Evolutionary conservation across 1,140 invertebrate genomes (phyloP).

Genomic region (Xylocopa sonorina): DNA sequence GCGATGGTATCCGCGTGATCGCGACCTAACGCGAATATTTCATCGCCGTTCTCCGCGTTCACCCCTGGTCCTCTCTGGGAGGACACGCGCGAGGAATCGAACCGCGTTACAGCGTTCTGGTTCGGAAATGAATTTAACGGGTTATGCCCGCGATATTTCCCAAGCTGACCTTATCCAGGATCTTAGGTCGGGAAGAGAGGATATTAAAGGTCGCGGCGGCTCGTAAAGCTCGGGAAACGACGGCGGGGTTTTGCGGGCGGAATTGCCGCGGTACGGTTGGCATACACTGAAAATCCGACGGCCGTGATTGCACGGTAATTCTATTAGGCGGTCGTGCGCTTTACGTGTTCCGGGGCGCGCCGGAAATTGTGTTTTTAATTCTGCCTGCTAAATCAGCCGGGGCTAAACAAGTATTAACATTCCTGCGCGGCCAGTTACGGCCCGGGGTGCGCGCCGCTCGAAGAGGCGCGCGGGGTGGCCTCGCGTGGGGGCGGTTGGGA

Average conservation of each 20-base stretch:
- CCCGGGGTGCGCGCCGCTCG: conserved; percentile 30
- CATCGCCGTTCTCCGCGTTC: neutral
- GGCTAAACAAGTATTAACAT: conserved; percentile 75
- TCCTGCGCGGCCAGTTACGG: conserved; percentile 46
- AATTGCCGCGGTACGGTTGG: conserved; percentile 39
- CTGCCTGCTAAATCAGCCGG: conserved; percentile 70
- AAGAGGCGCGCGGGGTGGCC: neutral
- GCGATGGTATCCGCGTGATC: too few relatives aligned
- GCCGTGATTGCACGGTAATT: conserved; percentile 72
- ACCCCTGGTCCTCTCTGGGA: too few relatives aligned
- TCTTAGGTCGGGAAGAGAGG: conserved; percentile 24
- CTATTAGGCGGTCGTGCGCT: conserved; percentile 66
- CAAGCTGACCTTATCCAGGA: conserved; percentile 43
- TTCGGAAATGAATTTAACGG: conserved; percentile 48
- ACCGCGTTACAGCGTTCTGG: neutral
- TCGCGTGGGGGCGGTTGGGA: too few relatives aligned
- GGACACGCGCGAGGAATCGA: neutral
- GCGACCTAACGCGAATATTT: too few relatives aligned
- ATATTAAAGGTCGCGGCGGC: conserved; percentile 52
- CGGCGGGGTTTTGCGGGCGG: neutral
- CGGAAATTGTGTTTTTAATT: conserved; percentile 76
- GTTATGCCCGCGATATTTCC: conserved; percentile 36
- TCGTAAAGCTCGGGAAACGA: conserved; percentile 42
- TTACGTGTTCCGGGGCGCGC: conserved; percentile 47
- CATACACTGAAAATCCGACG: conserved; percentile 59